These are phyloP conservation scores for Eupithecia dodoneata DNA, from an alignment of 2,888 invertebrate genomes.

Conservation along the genomic window DNA sequence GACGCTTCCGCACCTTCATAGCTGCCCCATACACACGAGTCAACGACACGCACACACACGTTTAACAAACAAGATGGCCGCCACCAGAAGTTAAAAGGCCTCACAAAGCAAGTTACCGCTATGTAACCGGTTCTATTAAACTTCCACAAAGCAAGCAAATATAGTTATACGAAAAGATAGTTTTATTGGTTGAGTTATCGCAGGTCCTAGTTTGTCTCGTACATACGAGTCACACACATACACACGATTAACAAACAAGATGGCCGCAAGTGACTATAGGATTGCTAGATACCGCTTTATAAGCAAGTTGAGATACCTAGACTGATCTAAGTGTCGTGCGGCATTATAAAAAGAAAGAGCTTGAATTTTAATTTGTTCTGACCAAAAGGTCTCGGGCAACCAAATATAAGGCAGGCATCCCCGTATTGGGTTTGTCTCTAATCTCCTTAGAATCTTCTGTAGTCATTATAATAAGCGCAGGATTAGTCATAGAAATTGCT, in stretches of 20 bases:
- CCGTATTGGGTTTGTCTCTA: background rate
- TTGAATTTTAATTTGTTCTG: background rate
- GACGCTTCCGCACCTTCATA: conserved; percentile 57
- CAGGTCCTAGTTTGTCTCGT: background rate
- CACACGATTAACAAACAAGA: conserved; percentile 9
- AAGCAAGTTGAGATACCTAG: background rate
- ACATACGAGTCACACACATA: background rate
- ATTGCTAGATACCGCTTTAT: background rate
- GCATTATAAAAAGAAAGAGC: background rate
- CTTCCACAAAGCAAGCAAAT: background rate
- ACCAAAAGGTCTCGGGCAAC: background rate
- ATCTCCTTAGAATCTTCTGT: background rate
- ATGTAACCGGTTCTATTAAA: background rate
- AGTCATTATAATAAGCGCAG: background rate
- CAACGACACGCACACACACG: conserved; percentile 44
- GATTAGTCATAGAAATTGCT: background rate
- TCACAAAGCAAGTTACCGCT: background rate
- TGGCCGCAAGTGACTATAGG: background rate
- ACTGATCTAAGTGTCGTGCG: background rate
- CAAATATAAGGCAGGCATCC: background rate
- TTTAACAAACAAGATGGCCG: conserved; percentile 14
- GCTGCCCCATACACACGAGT: conserved; percentile 49
- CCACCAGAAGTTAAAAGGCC: background rate
- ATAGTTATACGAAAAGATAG: background rate
- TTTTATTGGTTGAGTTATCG: background rate